Evolutionary conservation across 2,113 vertebrate genomes (phyloP).

Genomic region (Dasypus novemcinctus): DNA sequence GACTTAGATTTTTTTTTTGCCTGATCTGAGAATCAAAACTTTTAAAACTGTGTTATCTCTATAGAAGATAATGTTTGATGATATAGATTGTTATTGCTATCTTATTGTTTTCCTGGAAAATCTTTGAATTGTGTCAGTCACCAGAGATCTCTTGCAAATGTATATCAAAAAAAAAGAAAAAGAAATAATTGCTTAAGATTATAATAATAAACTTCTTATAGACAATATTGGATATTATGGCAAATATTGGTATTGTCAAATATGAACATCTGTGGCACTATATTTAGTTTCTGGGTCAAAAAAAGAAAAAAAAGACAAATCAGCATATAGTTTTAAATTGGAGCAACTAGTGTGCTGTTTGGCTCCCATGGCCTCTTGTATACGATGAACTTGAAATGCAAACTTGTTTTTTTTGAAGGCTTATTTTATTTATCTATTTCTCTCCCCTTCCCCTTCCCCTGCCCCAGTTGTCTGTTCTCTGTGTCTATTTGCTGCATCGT

Average conservation of each 20-base stretch:
- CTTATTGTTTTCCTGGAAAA: not conserved
- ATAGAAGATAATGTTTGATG: not conserved
- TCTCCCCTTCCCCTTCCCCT: too few species aligned
- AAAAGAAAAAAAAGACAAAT: not conserved
- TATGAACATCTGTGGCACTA: not conserved
- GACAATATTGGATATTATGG: not conserved
- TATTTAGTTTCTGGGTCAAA: not conserved
- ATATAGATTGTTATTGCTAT: not conserved
- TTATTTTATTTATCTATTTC: too few species aligned
- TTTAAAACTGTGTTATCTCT: not conserved
- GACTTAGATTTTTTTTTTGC: not conserved
- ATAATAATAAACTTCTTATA: not conserved
- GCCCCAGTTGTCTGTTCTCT: too few species aligned
- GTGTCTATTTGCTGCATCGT: too few species aligned
- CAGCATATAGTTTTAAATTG: not conserved
- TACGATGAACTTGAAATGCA: not conserved
- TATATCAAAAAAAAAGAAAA: not conserved
- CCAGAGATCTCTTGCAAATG: not conserved
- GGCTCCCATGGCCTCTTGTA: not conserved
- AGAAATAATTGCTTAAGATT: not conserved
- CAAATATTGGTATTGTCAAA: not conserved
- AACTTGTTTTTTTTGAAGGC: too few species aligned
- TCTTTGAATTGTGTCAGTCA: not conserved
- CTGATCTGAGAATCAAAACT: not conserved
- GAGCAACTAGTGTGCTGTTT: not conserved